A percentile compares a stretch with the other conserved stretches of the same genome.
Evolutionary conservation across 2,797 vertebrate species (phyloP).

Genomic region (Pelochelys cantorii): DNA sequence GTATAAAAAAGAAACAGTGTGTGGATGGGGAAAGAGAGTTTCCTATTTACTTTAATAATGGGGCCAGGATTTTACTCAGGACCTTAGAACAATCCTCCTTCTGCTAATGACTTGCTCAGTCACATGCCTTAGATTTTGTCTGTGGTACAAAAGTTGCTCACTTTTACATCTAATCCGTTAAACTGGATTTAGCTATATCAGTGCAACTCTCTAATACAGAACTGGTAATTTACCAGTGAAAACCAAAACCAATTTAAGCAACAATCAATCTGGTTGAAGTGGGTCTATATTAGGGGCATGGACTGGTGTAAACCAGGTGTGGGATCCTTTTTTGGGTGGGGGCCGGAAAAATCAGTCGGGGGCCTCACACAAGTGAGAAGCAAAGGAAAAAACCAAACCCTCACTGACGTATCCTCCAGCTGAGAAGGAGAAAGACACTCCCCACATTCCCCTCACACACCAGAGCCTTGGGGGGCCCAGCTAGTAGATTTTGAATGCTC

Average conservation of each 20-base stretch:
- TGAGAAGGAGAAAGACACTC: too few relatives aligned
- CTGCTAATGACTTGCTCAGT: too few relatives aligned
- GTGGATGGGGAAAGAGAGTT: neutral
- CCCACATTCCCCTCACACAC: too few relatives aligned
- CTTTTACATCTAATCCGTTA: too few relatives aligned
- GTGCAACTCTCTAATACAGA: neutral
- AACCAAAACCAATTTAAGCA: neutral
- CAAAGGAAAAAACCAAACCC: too few relatives aligned
- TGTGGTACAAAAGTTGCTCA: neutral
- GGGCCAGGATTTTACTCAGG: neutral
- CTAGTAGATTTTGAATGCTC: too few relatives aligned
- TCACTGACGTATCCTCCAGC: too few relatives aligned
- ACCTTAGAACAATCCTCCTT: too few relatives aligned
- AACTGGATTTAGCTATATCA: neutral
- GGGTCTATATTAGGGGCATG: neutral
- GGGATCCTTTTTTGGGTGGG: too few relatives aligned
- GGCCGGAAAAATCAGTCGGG: too few relatives aligned
- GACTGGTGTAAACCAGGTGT: fast-evolving
- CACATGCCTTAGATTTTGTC: neutral
- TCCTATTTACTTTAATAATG: neutral
- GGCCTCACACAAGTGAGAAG: too few relatives aligned
- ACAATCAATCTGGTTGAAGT: neutral
- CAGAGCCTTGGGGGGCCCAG: too few relatives aligned
- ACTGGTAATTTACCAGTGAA: neutral
- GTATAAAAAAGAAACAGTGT: neutral